A percentile compares a stretch with the other conserved stretches of the same genome.
Evolutionary conservation across 2,888 invertebrate genomes (phyloP).

Genomic region (Hypomecis punctinalis): DNA sequence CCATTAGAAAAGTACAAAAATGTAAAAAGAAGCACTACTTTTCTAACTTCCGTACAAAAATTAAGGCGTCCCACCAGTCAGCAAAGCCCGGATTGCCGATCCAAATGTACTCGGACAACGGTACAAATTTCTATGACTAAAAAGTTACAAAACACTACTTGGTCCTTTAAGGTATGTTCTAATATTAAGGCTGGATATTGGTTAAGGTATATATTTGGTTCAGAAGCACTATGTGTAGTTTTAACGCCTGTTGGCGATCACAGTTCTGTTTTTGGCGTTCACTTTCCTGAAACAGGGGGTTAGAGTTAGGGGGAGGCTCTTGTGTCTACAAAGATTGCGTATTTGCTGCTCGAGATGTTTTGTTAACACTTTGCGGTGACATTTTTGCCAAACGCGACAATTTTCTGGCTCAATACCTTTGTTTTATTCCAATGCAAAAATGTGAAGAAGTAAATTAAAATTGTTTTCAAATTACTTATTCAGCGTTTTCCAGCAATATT

Average conservation of each 20-base stretch:
- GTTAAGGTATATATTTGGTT: slow-evolving; percentile 69
- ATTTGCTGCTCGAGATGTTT: slow-evolving; percentile 22
- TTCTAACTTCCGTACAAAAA: slow-evolving; percentile 63
- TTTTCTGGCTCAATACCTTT: too few species aligned
- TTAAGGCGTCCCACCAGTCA: slow-evolving; percentile 66
- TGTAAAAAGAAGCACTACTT: slow-evolving; percentile 42
- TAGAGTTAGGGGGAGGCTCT: slow-evolving; percentile 15
- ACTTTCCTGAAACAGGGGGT: slow-evolving; percentile 19
- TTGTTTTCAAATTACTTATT: too few species aligned
- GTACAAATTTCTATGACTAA: slow-evolving; percentile 44
- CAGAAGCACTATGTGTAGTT: slow-evolving; percentile 70
- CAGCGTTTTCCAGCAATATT: too few species aligned
- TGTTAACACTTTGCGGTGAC: neutral
- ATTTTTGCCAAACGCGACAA: too few species aligned
- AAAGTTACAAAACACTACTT: slow-evolving; percentile 73
- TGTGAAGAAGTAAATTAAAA: too few species aligned
- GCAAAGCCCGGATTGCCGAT: neutral
- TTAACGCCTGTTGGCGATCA: slow-evolving; percentile 80
- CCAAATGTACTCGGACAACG: neutral
- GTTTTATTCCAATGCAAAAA: too few species aligned
- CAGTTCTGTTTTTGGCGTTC: slow-evolving; percentile 52
- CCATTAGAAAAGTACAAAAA: slow-evolving; percentile 37
- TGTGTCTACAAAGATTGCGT: slow-evolving; percentile 25
- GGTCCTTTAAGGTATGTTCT: slow-evolving; percentile 76
- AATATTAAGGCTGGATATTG: slow-evolving; percentile 72